phyloP scores from a whole-genome alignment of 2,113 vertebrate genomes.

The Bubo scandiacus region DNA sequence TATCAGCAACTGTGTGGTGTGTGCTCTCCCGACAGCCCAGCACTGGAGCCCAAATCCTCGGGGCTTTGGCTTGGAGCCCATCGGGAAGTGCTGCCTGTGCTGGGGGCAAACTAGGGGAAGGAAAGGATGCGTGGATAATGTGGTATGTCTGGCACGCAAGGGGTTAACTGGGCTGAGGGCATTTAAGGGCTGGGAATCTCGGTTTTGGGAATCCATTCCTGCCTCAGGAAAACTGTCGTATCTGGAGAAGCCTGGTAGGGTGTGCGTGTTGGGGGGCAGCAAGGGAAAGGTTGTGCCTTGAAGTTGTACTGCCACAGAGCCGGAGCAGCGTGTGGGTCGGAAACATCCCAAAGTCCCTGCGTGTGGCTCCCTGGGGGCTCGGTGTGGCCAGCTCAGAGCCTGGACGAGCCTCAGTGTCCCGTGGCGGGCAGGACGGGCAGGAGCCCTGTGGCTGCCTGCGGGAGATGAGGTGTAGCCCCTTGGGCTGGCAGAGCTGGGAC shows the following conservation, averaged over 20 bases:
- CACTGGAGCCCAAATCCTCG: background rate
- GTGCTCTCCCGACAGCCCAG: background rate
- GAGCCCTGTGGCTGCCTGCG: accelerated
- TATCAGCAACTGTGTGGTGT: accelerated
- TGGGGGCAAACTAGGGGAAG: background rate
- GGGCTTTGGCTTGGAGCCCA: background rate
- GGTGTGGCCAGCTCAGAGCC: background rate
- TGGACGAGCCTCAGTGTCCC: background rate
- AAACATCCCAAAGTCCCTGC: background rate
- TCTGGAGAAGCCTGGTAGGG: background rate
- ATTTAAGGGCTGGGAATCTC: background rate
- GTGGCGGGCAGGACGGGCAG: background rate
- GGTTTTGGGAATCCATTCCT: background rate
- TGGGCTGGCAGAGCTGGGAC: background rate
- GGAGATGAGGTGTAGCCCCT: background rate
- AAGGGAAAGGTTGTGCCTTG: background rate
- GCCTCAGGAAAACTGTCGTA: background rate
- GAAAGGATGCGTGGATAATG: accelerated
- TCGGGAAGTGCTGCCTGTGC: accelerated
- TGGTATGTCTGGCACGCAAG: background rate
- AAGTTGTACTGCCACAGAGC: background rate
- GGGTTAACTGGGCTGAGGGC: background rate
- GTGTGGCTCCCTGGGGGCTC: background rate
- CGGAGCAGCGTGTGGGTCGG: background rate
- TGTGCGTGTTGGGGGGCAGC: no score